A percentile compares a stretch with the other conserved stretches of the same genome.
These are phyloP conservation scores for Numenius arquata DNA, from an alignment of 2,113 vertebrate genomes.

Conservation along the genomic window DNA sequence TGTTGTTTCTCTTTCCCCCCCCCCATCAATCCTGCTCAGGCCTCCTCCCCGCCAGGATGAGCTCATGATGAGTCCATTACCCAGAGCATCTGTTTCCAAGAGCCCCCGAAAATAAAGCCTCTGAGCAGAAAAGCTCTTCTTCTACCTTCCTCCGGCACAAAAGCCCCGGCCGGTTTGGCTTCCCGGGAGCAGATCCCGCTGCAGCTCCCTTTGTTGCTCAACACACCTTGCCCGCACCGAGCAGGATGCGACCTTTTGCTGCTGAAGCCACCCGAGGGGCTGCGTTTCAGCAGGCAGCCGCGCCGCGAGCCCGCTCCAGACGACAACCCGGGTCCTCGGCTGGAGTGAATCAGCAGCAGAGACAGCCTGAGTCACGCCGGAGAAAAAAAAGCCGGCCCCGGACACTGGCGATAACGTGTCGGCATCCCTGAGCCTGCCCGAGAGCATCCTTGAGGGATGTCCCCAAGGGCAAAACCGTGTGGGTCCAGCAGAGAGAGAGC, in stretches of 20 bases:
- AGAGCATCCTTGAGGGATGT: not conserved
- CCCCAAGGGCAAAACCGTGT: not conserved
- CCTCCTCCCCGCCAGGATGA: not conserved
- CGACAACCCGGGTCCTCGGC: not conserved
- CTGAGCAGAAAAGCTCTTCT: not conserved
- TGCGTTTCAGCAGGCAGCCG: not conserved
- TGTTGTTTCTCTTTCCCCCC: not conserved
- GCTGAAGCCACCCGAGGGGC: fast-evolving
- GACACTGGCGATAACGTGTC: fast-evolving
- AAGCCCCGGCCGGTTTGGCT: fast-evolving
- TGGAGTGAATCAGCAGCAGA: constrained; percentile 62
- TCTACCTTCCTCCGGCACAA: not conserved
- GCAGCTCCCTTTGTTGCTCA: not conserved
- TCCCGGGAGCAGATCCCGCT: not conserved
- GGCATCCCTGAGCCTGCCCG: not conserved
- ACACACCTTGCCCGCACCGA: fast-evolving
- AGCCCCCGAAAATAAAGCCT: not conserved
- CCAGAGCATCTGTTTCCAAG: not conserved
- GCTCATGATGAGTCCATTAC: not conserved
- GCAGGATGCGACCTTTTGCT: not conserved
- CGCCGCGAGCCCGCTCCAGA: not conserved
- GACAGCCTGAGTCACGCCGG: constrained; percentile 44
- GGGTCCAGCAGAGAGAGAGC: not conserved
- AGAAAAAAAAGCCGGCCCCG: not conserved
- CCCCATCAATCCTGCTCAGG: not conserved